Percentiles rank a stretch among this genome's conserved stretches.
Conservation (phyloP, 2,113 vertebrate species). For the Glaucidium brasilianum region DNA sequence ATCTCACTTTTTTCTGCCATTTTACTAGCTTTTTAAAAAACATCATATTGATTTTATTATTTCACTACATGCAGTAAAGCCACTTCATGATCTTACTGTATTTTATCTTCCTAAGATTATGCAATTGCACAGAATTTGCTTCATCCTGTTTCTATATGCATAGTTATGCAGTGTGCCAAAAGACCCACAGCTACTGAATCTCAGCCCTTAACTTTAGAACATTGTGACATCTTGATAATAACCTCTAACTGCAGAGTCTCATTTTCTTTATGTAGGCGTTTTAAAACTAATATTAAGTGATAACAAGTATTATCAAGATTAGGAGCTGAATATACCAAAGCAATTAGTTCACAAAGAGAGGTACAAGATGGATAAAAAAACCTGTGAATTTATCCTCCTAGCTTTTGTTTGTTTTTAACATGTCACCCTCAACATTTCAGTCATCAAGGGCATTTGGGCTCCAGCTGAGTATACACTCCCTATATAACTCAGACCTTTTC, state of each 20-base stretch:
- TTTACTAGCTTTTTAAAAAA: neutral
- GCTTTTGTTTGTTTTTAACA: neutral
- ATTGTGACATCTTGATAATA: neutral
- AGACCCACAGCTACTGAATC: neutral
- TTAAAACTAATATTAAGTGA: neutral
- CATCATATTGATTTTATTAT: neutral
- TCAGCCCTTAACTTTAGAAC: neutral
- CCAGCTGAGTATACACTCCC: neutral
- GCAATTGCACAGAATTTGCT: neutral
- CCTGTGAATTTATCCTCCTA: neutral
- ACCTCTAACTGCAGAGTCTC: neutral
- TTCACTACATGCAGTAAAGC: neutral
- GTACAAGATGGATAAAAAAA: neutral
- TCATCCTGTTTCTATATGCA: neutral
- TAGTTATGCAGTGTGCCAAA: neutral
- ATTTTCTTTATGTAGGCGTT: neutral
- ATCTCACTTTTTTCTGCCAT: neutral
- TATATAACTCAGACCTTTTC: neutral
- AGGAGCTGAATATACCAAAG: neutral
- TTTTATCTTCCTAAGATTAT: neutral
- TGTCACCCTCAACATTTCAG: neutral
- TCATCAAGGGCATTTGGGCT: neutral
- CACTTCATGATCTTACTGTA: neutral
- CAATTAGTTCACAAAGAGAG: neutral
- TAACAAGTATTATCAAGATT: neutral